Evolutionary conservation across 2,888 invertebrate species (phyloP), one percentile per base, ranked within the genome.

Genomic region (Apeira syringaria): DNA sequence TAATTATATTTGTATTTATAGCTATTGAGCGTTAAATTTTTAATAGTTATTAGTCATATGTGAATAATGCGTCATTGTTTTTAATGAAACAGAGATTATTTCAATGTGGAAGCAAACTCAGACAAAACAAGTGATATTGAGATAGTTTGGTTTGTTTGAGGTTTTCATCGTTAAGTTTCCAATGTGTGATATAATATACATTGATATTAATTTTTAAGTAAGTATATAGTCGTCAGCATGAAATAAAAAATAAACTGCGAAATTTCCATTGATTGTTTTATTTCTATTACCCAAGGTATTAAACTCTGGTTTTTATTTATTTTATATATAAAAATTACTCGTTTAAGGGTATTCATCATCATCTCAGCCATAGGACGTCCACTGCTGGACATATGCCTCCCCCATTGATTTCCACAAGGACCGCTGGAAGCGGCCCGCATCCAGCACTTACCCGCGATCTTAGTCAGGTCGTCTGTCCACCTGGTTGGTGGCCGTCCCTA

Each of bases 21-120:
- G 87, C 87, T 87, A 88, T 82, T 80, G 87, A 83, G 87, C 84
- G 86, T 87, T 86, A 81, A 85, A 85, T 83, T 83, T n/a, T 85
- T 81, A 83, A 82, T 84, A 85, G 83, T 78, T 71, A 68, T 74
- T 87, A 85, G 84, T 73, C 72, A 77, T 78, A 84, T 85, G 81
- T 84, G 83, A 80, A 78, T 82, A 83, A 76, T 68, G 74, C 70
- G 77, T 77, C 80, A 85, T 87, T 88, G 77, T 82, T 81, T 84
- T 80, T 79, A 78, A 77, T 68, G 64, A 72, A 71, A 75, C 67
- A 77, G 74, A 77, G 72, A 79, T 63, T 75, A 74, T 80, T 76
- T 73, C 74, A 68, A 71, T 68, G 64, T 72, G 77, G 71, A 68
- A 66, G 57, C 67, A 49, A 54, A 63, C 51, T 59, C 47, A 49